phyloP scores from a whole-genome alignment of 2,797 vertebrate species.

The Myotis pilosus region DNA sequence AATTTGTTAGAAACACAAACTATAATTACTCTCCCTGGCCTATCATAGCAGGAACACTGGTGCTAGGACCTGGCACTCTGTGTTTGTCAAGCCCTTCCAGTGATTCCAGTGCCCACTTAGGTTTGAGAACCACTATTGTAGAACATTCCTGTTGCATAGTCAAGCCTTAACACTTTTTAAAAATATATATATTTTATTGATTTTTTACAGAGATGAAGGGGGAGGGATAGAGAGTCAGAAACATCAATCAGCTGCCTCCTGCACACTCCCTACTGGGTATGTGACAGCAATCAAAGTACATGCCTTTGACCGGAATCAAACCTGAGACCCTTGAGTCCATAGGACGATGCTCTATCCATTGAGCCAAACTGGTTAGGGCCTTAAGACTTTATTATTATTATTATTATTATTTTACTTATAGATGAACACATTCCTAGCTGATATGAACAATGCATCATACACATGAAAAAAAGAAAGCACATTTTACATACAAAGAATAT shows the following conservation, averaged over 20 bases:
- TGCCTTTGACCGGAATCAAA: too few species aligned
- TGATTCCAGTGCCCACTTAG: neutral
- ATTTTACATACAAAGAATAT: neutral
- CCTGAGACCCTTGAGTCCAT: too few species aligned
- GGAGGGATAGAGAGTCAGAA: too few species aligned
- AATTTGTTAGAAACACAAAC: neutral
- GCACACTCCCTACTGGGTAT: too few species aligned
- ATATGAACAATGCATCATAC: neutral
- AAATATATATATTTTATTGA: too few species aligned
- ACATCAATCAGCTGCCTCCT: too few species aligned
- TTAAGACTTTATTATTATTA: neutral
- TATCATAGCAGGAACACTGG: neutral
- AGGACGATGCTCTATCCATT: too few species aligned
- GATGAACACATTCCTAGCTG: neutral
- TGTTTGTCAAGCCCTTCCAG: neutral
- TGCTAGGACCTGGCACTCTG: fast-evolving
- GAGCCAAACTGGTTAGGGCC: too few species aligned
- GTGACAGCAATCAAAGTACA: too few species aligned
- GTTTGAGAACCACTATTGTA: neutral
- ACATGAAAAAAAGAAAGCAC: neutral
- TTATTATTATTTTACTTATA: neutral
- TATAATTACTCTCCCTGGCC: neutral
- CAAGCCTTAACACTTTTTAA: neutral
- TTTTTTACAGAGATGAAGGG: too few species aligned
- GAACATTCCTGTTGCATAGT: neutral